Conservation (phyloP, 2,888 invertebrate species). For the Tenthredo amoena region DNA sequence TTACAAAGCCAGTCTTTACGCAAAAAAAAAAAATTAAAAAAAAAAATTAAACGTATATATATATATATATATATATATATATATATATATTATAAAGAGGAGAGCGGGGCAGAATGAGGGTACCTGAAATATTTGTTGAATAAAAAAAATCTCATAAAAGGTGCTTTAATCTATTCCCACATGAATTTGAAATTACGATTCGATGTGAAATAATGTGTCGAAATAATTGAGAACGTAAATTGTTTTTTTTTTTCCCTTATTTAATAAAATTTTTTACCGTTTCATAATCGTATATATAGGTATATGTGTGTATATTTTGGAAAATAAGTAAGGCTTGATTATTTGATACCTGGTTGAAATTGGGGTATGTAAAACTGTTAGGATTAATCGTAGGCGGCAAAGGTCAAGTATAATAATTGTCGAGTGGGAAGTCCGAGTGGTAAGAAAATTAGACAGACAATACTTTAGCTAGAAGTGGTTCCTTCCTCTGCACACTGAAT, state of each 20-base stretch:
- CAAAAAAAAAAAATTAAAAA: neutral
- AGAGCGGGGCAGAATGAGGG: neutral
- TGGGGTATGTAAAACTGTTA: neutral
- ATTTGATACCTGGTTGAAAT: neutral
- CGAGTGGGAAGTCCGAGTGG: neutral
- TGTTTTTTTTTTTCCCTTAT: neutral
- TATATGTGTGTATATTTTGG: neutral
- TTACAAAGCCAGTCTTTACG: conserved; percentile 10
- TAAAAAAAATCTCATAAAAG: neutral
- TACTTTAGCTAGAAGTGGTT: conserved; percentile 6
- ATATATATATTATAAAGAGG: neutral
- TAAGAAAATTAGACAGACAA: conserved; percentile 35
- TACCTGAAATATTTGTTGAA: neutral
- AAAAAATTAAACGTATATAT: neutral
- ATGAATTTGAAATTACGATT: too few species aligned
- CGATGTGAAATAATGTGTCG: neutral
- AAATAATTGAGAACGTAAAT: neutral
- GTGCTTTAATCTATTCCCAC: neutral
- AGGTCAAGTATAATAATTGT: neutral
- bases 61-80: neutral
- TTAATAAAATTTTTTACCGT: neutral
- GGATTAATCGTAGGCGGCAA: neutral
- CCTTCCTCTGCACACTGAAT: conserved; percentile 53
- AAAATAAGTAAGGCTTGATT: neutral
- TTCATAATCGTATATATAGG: neutral